phyloP scores from a whole-genome alignment of 2,888 invertebrate species.

The Sarcophaga variegata region DNA sequence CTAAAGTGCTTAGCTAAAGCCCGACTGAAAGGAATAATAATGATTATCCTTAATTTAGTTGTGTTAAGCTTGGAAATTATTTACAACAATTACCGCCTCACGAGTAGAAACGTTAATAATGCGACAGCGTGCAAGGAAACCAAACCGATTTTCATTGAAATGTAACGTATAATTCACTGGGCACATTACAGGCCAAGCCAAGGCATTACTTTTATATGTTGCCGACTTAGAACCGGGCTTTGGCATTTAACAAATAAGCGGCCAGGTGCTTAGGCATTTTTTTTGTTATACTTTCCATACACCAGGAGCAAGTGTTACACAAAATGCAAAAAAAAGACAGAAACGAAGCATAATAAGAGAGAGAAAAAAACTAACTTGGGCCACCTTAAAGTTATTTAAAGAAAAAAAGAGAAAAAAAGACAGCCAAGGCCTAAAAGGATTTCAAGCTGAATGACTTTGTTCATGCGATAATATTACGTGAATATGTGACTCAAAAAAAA shows the following conservation, averaged over 20 bases:
- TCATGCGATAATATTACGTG: conserved; percentile 1
- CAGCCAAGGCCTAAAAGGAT: conserved; percentile 46
- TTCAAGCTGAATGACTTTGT: conserved; percentile 19
- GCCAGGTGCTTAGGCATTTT: conserved; percentile 50
- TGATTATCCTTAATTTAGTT: background rate
- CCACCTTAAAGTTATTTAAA: conserved; percentile 54
- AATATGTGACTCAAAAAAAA: background rate
- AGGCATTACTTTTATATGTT: conserved; percentile 51
- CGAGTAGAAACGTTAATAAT: background rate
- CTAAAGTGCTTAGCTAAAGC: no score
- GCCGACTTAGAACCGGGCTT: conserved; percentile 49
- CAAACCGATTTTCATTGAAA: conserved; percentile 51
- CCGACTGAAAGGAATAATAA: background rate
- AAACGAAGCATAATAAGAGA: background rate
- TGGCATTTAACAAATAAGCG: conserved; percentile 26
- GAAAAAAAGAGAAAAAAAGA: background rate
- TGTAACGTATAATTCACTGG: conserved; percentile 61
- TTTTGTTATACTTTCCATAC: conserved; percentile 11
- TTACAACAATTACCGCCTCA: background rate
- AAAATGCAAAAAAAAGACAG: conserved; percentile 1
- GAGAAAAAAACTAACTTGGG: conserved; percentile 31
- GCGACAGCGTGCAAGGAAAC: conserved; percentile 11
- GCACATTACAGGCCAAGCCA: conserved; percentile 41
- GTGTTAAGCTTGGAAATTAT: background rate
- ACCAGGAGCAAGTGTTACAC: conserved; percentile 7